Evolutionary conservation across 1,140 invertebrate genomes (phyloP), one percentile per base, ranked within the genome.

Genomic region (Aethina tumida): DNA sequence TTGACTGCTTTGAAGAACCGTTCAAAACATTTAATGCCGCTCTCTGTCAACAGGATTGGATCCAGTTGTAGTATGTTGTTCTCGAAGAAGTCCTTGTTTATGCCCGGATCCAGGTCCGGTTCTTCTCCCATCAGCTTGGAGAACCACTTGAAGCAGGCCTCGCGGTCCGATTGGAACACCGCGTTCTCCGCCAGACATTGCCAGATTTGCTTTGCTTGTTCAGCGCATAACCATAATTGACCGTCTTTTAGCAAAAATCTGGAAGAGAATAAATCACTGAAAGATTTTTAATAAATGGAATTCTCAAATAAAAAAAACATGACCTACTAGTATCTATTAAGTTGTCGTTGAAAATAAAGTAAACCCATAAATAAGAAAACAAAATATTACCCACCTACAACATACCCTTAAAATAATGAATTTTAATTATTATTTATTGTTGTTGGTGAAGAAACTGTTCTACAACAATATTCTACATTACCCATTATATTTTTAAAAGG

Each of bases 121-220:
- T 97, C 93, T 50, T 97, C 92, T 3, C 90, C 90, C 92, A 97
- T 97, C 32, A 97, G 66, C 68, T 97, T 93, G n/a, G 91, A 91
- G 67, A 97, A 97, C 94, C 94, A 97, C 54, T 92, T 90, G 66
- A 97, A 98, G 66, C 94, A 97, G 3, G 91, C 86, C 64, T 98
- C 94, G 25, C 93, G 73, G 65, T 98, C 95, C 2, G 81, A 80
- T 2, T 81, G 66, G 62, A 93, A 95, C 1, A 93, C 89, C 5
- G 91, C 89, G 56, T 82, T 84, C 61, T 96, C 91, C 8, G 92
- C 91, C 28, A 98, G 68, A 63, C 90, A 95, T 49, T 90, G 79
- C 95, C 95, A 98, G 47, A 98, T 95, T 71, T 94, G 87, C 62
- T 92, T 90, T 2, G 93, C 93, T 71, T 97, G 93, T 58, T 92